These are phyloP conservation scores for Lagocephalus sceleratus DNA, from an alignment of 2,797 vertebrate genomes.

Conservation along the genomic window DNA sequence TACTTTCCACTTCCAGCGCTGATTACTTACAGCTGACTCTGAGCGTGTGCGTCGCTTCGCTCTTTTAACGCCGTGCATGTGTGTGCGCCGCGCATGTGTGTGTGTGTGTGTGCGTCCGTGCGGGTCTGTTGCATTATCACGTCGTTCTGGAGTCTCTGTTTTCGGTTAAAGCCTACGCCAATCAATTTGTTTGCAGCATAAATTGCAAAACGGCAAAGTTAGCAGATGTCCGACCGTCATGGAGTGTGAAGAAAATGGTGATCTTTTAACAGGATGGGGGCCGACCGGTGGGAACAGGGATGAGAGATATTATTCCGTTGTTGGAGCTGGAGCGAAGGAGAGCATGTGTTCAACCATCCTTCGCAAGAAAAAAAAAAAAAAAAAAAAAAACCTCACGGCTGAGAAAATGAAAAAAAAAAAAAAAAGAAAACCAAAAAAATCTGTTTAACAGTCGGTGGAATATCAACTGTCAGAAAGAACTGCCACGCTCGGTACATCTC, in stretches of 20 bases:
- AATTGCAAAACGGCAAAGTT: slow-evolving; percentile 46
- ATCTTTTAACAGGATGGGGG: slow-evolving; percentile 10
- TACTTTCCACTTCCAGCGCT: slow-evolving; percentile 62
- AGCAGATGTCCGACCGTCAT: slow-evolving; percentile 48
- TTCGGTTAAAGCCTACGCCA: slow-evolving; percentile 51
- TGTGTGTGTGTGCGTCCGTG: slow-evolving; percentile 21
- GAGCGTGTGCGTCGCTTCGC: slow-evolving; percentile 26
- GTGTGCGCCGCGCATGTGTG: too few relatives aligned
- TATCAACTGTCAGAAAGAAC: slow-evolving; percentile 73
- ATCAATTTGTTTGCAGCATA: slow-evolving; percentile 61
- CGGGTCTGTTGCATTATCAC: slow-evolving; percentile 47
- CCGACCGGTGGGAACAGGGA: background rate
- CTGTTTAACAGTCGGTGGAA: slow-evolving; percentile 62
- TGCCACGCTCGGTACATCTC: slow-evolving; percentile 63
- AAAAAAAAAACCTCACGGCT: slow-evolving; percentile 29
- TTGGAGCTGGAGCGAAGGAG: background rate
- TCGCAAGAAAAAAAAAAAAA: slow-evolving; percentile 14
- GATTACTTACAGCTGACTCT: slow-evolving; percentile 66
- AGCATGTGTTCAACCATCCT: slow-evolving; percentile 20
- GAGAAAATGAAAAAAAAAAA: slow-evolving; percentile 56
- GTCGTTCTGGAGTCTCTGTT: slow-evolving; percentile 61
- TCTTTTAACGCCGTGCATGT: slow-evolving; percentile 14
- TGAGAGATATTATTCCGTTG: background rate
- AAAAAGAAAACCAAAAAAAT: slow-evolving; percentile 54
- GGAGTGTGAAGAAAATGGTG: slow-evolving; percentile 7